Evolutionary conservation across 1,140 invertebrate species (phyloP), one percentile per base, ranked within the genome.

Genomic region (Pseudachorutes palmiensis): DNA sequence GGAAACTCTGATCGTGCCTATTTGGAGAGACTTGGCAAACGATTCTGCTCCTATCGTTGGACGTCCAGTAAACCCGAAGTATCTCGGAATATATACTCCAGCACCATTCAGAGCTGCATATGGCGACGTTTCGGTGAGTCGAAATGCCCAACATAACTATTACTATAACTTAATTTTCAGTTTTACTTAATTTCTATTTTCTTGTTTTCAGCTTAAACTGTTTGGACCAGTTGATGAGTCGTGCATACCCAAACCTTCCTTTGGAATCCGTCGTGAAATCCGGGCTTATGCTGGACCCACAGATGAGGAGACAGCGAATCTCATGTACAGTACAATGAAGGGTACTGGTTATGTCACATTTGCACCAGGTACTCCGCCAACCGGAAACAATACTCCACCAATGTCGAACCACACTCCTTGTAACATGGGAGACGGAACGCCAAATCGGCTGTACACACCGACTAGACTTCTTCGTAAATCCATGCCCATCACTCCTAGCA

Each of bases 201-300:
- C 32, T 33, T 33, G 41, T 14, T 3, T 32, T 59, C 26, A 67
- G 66, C n/a, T 68, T 14, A 26, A 63, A 1, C 28, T 55, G 12
- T 58, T 68, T 12, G 66, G 62, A 2, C 61, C 61, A 26, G 41
- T 63, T 24, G 60, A 36, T 29, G 24, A 14, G 19, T 19, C 30
- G 3, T 22, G 41, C 9, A n/a, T 64, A 30, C 66, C 66, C 1
- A 63, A 64, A 24, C 14, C 14, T 2, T 31, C 2, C 2, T 29
- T 28, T 12, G 49, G 45, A 24, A 62, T 16, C 26, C 32, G 28
- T 24, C 22, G 61, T 24, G 55, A 57, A 9, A 68, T 68, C 14
- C n/a, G 28, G 5, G 66, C 61, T 59, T 68, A 32, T 48, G 66
- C 49, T 41, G 66, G 66, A 12, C 66, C 66, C 2, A 36, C 48